Percentiles rank a stretch among this genome's conserved stretches.
These are phyloP conservation scores for Sylvicola cinctus DNA, from an alignment of 2,888 invertebrate genomes.

Conservation along the genomic window DNA sequence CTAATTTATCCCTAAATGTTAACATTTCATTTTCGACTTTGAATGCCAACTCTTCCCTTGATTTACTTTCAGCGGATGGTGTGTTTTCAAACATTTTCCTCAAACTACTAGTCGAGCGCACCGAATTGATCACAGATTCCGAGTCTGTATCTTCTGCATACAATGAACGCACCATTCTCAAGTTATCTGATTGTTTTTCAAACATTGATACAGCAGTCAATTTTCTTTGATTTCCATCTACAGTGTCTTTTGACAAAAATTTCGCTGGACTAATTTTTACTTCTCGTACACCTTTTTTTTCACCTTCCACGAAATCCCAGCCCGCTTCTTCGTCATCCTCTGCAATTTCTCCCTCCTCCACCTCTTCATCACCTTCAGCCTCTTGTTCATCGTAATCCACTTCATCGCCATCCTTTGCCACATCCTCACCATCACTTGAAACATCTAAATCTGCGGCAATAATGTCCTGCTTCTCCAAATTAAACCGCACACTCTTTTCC, in stretches of 20 bases:
- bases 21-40: conserved; percentile 15
- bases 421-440: conserved; percentile 14
- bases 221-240: conserved; percentile 3
- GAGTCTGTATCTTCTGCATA: conserved; percentile 25
- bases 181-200: conserved; percentile 2
- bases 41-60: conserved; percentile 19
- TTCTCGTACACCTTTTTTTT: conserved; percentile 14
- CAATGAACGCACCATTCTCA: conserved; percentile 13
- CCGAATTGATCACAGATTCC: no score
- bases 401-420: conserved; percentile 14
- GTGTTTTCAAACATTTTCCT: conserved; percentile 24
- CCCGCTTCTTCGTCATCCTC: no score
- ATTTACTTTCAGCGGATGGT: conserved; percentile 26
- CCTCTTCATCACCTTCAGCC: no score
- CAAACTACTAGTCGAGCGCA: no score
- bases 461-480: conserved; percentile 19
- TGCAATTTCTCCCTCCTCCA: no score
- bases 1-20: conserved; percentile 17
- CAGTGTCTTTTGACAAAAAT: conserved; percentile 4
- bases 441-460: conserved; percentile 7
- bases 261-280: conserved; percentile 3
- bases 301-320: conserved; percentile 15
- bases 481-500: conserved; percentile 57
- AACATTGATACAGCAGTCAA: conserved; percentile 1
- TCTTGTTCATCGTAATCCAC: conserved; percentile 13